phyloP scores from a whole-genome alignment of 2,797 vertebrate species.

The Psittacula echo region DNA sequence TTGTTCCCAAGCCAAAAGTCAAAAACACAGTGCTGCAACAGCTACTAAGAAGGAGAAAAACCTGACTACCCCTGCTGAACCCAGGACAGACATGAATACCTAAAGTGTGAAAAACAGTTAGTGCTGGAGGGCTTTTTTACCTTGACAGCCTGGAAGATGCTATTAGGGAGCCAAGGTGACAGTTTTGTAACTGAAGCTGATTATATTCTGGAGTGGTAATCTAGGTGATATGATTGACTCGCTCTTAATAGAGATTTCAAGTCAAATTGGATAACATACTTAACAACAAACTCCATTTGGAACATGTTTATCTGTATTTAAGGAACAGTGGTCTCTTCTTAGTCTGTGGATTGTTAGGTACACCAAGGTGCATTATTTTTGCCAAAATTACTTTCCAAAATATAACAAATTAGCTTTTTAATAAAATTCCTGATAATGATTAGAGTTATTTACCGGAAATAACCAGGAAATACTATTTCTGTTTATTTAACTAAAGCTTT shows the following conservation, averaged over 20 bases:
- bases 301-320: not conserved
- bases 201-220: not conserved
- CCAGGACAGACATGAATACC: not conserved
- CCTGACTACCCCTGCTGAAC: no score
- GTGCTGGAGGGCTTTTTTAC: not conserved
- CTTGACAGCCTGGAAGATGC: not conserved
- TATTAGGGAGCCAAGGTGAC: not conserved
- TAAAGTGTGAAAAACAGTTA: not conserved
- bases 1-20: no score
- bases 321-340: not conserved
- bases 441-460: not conserved
- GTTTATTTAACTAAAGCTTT: not conserved
- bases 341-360: not conserved
- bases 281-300: not conserved
- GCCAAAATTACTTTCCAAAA: not conserved
- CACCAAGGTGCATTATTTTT: not conserved
- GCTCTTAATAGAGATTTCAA: not conserved
- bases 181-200: not conserved
- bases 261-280: not conserved
- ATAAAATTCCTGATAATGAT: not conserved
- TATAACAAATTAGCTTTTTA: not conserved
- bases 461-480: not conserved
- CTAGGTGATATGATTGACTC: not conserved
- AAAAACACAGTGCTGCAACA: no score
- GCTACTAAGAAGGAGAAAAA: no score